Evolutionary conservation across 1,140 invertebrate genomes (phyloP).

Genomic region (Magallana gigas): DNA sequence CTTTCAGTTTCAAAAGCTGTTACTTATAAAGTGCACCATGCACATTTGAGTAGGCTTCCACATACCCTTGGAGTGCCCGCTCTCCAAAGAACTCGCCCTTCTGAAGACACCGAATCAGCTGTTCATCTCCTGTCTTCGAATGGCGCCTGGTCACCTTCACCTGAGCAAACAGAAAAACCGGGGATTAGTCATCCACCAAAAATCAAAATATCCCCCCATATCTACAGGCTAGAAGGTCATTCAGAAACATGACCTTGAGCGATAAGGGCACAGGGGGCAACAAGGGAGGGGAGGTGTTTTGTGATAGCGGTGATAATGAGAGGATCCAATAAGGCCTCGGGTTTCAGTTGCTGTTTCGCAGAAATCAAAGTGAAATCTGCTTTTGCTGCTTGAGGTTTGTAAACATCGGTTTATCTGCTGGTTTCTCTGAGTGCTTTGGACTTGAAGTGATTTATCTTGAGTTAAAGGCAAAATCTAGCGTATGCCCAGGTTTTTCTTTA

Average conservation of each 20-base stretch:
- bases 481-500: no score
- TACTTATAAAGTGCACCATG: no score
- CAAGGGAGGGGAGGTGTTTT: background rate
- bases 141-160: conserved; percentile 94
- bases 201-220: background rate
- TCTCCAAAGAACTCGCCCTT: conserved; percentile 99
- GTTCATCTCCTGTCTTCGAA: conserved; percentile 86
- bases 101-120: conserved; percentile 91
- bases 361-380: conserved; percentile 25
- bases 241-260: background rate
- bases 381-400: background rate
- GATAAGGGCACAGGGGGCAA: background rate
- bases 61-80: conserved; percentile 96
- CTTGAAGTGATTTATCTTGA: background rate
- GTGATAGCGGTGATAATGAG: background rate
- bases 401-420: background rate
- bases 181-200: conserved; percentile 16
- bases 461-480: background rate
- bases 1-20: no score
- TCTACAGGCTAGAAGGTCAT: background rate
- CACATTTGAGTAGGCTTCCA: conserved; percentile 45
- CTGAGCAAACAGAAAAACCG: conserved; percentile 68
- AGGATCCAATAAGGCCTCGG: background rate
- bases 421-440: background rate
- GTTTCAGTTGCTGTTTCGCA: background rate